Evolutionary conservation across 1,140 invertebrate genomes (phyloP).

Genomic region (Drosophila mojavensis): DNA sequence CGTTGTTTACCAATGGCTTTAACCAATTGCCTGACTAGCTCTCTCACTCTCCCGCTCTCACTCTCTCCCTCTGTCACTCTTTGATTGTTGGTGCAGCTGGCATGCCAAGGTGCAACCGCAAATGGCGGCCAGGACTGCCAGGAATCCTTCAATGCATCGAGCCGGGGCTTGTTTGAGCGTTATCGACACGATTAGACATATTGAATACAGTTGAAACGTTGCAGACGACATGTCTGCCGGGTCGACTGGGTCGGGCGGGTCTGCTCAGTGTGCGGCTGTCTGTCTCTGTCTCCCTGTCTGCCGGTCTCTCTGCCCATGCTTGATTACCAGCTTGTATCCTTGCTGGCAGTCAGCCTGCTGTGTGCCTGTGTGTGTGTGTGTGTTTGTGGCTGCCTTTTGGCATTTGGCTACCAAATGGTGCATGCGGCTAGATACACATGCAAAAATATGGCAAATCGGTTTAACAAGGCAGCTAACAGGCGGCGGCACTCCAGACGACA

Average conservation of each 20-base stretch:
- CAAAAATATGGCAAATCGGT: constrained; percentile 78
- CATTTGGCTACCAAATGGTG: constrained; percentile 80
- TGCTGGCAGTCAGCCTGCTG: constrained; percentile 18
- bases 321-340: constrained; percentile 19
- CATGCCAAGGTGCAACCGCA: constrained; percentile 37
- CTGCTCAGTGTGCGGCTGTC: constrained; percentile 10
- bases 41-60: background rate
- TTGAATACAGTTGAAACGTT: constrained; percentile 79
- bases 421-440: constrained; percentile 63
- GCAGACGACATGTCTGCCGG: constrained; percentile 64
- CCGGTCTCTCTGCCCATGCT: background rate
- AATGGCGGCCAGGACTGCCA: constrained; percentile 20
- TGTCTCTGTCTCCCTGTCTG: background rate
- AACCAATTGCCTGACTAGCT: constrained; percentile 19
- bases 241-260: constrained; percentile 25
- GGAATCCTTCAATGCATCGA: constrained; percentile 19
- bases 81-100: background rate
- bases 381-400: constrained; percentile 78
- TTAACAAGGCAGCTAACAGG: constrained; percentile 62
- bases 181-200: constrained; percentile 83
- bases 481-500: constrained; percentile 38
- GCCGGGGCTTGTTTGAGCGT: constrained; percentile 65
- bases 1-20: constrained; percentile 32
- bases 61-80: background rate
- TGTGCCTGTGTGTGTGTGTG: background rate